These are phyloP conservation scores for Andrena trimmerana DNA, from an alignment of 2,888 invertebrate genomes.

Conservation along the genomic window DNA sequence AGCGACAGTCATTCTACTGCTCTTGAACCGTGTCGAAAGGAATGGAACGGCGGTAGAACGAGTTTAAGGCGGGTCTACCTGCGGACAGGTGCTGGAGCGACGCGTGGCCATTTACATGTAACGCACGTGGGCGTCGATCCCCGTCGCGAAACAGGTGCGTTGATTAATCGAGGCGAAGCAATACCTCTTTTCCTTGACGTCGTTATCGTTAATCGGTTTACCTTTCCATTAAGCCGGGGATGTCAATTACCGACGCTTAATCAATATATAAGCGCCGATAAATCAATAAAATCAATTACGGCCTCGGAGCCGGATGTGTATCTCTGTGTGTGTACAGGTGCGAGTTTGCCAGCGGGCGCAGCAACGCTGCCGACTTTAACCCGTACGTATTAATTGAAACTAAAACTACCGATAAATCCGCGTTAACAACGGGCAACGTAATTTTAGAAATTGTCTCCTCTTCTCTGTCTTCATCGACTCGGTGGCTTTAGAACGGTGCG, in stretches of 20 bases:
- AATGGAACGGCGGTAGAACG: conserved; percentile 25
- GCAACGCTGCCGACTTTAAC: conserved; percentile 25
- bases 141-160: conserved; percentile 72
- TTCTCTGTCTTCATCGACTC: not conserved
- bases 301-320: conserved; percentile 27
- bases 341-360: not conserved
- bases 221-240: conserved; percentile 56
- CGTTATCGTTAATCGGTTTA: conserved; percentile 68
- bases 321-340: conserved; percentile 46
- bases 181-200: conserved; percentile 61
- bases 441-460: conserved; percentile 18
- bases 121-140: conserved; percentile 52
- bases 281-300: conserved; percentile 65
- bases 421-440: not conserved
- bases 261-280: conserved; percentile 53
- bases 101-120: conserved; percentile 46
- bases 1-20: conserved; percentile 31
- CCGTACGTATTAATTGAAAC: conserved; percentile 10
- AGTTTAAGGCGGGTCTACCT: conserved; percentile 39
- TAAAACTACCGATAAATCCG: conserved; percentile 12
- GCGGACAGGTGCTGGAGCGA: conserved; percentile 60
- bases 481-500: not conserved
- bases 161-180: conserved; percentile 73
- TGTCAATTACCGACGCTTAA: conserved; percentile 63
- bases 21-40: conserved; percentile 4